Base-by-base conservation (phyloP, 1,140 invertebrate genomes). In the Atta colombica region DNA sequence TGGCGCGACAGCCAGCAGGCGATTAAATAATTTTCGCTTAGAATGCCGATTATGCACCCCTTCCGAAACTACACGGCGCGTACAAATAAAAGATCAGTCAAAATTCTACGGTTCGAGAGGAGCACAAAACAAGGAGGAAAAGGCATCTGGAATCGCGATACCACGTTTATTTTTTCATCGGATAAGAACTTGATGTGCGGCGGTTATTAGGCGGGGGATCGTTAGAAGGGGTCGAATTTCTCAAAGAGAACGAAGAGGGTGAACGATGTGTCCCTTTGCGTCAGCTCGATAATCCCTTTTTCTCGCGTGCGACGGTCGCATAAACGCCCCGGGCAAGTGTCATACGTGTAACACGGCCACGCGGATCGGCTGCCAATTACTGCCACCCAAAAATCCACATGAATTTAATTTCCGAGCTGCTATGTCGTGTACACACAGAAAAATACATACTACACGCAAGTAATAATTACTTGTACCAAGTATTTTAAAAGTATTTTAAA, bases 221-320 rank as follows among this genome's bases (percentile, higher is more conserved):
- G 88, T 85, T 81, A 77, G 72, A 35, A 51, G 39, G 61, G 86
- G 81, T 74, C 81, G 72, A 85, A 53, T 60, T 53, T 68, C 58
- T 60, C 2, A 78, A 90, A 8, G 21, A 55, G 55, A 49, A 45
- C 53, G 21, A 28, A 61, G 69, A 45, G 63, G 51, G 45, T 55
- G 68, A 25, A 58, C 14, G 69, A 90, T 86, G 77, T 77, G 86
- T 81, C 51, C 75, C 80, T 88, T 77, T 75, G 58, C 85, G 61
- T 63, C 25, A 74, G 74, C 78, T 90, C 89, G 77, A 89, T 89
- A 89, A 89, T 89, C 81, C 74, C 66, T 82, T 84, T 55, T 60
- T 35, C 74, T 58, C 45, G 74, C 25, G 10, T 68, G 53, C 35
- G 16, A 4, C 1, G 10, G 21, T 18, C 51, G 25, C 35, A 31